phyloP scores from a whole-genome alignment of 2,888 invertebrate species.

The Meliscaeva auricollis region DNA sequence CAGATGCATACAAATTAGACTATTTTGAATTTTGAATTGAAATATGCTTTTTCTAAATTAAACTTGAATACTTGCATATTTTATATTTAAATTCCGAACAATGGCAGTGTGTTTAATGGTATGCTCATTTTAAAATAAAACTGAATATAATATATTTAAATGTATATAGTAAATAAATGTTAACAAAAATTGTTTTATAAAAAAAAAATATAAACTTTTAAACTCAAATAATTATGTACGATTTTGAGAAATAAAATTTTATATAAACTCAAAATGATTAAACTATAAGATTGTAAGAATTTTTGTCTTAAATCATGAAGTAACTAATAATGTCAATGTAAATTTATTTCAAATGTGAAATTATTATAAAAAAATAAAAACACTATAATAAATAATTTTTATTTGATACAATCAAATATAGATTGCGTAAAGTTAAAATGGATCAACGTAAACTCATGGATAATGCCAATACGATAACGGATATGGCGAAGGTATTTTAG shows the following conservation, averaged over 20 bases:
- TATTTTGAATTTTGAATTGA: conserved; percentile 21
- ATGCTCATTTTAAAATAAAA: conserved; percentile 4
- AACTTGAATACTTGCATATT: conserved; percentile 16
- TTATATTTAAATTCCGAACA: background rate
- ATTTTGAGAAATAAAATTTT: background rate
- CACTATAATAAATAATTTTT: conserved; percentile 21
- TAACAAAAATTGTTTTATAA: too few species aligned
- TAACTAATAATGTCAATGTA: conserved; percentile 6
- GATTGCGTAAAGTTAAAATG: conserved; percentile 99
- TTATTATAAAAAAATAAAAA: conserved; percentile 23
- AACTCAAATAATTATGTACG: background rate
- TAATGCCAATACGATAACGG: conserved; percentile 99
- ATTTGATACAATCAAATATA: conserved; percentile 81
- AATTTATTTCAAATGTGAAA: conserved; percentile 35
- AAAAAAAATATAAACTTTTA: background rate
- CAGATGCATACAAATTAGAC: conserved; percentile 28
- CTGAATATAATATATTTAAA: background rate
- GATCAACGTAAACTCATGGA: conserved; percentile 99
- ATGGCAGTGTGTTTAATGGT: conserved; percentile 14
- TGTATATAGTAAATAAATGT: background rate
- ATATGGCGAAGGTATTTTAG: conserved; percentile 98
- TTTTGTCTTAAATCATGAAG: background rate
- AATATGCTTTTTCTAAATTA: conserved; percentile 16
- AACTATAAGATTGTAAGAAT: background rate
- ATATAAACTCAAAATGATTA: too few species aligned